Evolutionary conservation across 2,113 vertebrate species (phyloP).

Genomic region (Nycticryphes semicollaris): DNA sequence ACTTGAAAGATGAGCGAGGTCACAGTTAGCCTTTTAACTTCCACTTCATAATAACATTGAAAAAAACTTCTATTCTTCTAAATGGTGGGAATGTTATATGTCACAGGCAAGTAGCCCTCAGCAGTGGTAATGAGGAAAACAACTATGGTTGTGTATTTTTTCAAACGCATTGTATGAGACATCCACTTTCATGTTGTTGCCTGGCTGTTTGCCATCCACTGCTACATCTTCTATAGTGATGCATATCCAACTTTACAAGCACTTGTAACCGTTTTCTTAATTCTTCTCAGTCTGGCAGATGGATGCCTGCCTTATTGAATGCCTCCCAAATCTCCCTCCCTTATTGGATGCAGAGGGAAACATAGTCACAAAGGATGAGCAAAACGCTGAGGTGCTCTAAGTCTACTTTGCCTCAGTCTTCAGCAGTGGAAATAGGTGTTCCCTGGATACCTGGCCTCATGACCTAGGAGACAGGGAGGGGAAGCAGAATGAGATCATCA

Average conservation of each 20-base stretch:
- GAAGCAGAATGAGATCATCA: no score
- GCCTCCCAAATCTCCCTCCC: no score
- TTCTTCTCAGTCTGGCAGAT: neutral
- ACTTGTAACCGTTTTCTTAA: conserved; percentile 1
- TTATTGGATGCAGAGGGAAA: no score
- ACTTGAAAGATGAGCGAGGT: neutral
- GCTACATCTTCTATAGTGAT: neutral
- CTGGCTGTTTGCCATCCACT: neutral
- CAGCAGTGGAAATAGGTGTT: no score
- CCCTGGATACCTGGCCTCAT: no score
- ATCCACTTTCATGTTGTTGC: neutral
- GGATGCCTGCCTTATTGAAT: no score
- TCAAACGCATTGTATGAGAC: neutral
- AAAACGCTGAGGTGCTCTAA: no score
- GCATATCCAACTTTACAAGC: conserved; percentile 13
- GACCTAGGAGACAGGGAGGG: no score
- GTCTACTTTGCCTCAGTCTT: no score
- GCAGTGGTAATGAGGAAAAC: neutral
- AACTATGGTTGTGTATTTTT: neutral
- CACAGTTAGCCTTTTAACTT: neutral
- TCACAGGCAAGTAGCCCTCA: neutral
- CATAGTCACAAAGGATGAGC: no score
- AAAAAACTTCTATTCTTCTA: neutral
- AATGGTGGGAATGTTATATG: neutral
- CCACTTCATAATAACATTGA: neutral